Percentiles rank a stretch among this genome's conserved stretches.
phyloP scores from a whole-genome alignment of 2,888 invertebrate species.

The Platypus cylindrus region DNA sequence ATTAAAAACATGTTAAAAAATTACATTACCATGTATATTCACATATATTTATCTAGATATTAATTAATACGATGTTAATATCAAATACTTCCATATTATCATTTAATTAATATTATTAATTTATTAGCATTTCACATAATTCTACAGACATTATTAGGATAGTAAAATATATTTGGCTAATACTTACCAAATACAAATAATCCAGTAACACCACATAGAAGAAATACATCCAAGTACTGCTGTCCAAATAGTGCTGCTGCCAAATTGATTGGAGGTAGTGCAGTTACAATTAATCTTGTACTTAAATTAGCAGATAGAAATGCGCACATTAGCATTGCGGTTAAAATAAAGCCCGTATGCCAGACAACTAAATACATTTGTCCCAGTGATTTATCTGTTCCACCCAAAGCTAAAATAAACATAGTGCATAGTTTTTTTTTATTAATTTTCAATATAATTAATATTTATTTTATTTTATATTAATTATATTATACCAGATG shows the following conservation, averaged over 20 bases:
- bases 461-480: constrained; percentile 3
- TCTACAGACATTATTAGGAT: too few species aligned
- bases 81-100: too few species aligned
- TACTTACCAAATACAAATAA: constrained; percentile 20
- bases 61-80: too few species aligned
- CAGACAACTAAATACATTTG: constrained; percentile 29
- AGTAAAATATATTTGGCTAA: too few species aligned
- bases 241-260: constrained; percentile 25
- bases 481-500: constrained; percentile 14
- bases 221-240: constrained; percentile 22
- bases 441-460: background rate
- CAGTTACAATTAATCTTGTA: constrained; percentile 24
- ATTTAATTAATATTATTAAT: too few species aligned
- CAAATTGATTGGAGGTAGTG: constrained; percentile 30
- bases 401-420: constrained; percentile 22
- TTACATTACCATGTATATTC: too few species aligned
- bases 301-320: constrained; percentile 28
- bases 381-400: constrained; percentile 32
- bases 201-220: constrained; percentile 19
- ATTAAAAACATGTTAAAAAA: too few species aligned
- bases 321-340: constrained; percentile 31
- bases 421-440: too few species aligned
- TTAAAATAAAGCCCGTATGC: constrained; percentile 29
- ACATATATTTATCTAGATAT: too few species aligned
- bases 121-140: too few species aligned